phyloP scores from a whole-genome alignment of 2,113 vertebrate species.

The Misgurnus mizolepis region DNA sequence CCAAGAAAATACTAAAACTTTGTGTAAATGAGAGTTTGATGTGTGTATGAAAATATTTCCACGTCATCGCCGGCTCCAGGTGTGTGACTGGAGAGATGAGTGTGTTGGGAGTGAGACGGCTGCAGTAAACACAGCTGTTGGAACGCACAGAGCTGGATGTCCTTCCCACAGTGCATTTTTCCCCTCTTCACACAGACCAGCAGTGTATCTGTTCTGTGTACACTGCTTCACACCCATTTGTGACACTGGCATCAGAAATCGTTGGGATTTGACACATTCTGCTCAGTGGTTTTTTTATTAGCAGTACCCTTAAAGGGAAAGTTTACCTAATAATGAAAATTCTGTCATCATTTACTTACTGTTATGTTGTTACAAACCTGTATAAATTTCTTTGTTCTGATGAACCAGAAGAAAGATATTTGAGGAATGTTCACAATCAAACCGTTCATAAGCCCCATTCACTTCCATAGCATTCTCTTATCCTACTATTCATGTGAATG shows the following conservation, averaged over 20 bases:
- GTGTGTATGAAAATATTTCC: neutral
- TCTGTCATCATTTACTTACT: too few species aligned
- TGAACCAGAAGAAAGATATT: too few species aligned
- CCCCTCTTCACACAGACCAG: too few species aligned
- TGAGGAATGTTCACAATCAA: too few species aligned
- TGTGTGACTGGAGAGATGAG: constrained; percentile 12
- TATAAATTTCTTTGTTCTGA: too few species aligned
- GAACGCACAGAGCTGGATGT: neutral
- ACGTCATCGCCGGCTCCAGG: constrained; percentile 27
- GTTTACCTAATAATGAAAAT: too few species aligned
- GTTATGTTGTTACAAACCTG: too few species aligned
- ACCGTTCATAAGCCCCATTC: too few species aligned
- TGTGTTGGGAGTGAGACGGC: constrained; percentile 17
- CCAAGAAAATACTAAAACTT: too few species aligned
- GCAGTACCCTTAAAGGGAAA: too few species aligned
- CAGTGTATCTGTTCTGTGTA: neutral
- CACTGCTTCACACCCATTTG: neutral
- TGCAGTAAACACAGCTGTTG: constrained; percentile 42
- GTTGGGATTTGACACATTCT: neutral
- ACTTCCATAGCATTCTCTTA: too few species aligned
- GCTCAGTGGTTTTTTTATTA: neutral
- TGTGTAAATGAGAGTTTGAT: neutral
- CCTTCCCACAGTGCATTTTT: neutral
- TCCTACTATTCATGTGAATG: too few species aligned
- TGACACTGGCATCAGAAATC: neutral